Evolutionary conservation across 2,113 vertebrate genomes (phyloP).

Genomic region (Myiagra hebetior): DNA sequence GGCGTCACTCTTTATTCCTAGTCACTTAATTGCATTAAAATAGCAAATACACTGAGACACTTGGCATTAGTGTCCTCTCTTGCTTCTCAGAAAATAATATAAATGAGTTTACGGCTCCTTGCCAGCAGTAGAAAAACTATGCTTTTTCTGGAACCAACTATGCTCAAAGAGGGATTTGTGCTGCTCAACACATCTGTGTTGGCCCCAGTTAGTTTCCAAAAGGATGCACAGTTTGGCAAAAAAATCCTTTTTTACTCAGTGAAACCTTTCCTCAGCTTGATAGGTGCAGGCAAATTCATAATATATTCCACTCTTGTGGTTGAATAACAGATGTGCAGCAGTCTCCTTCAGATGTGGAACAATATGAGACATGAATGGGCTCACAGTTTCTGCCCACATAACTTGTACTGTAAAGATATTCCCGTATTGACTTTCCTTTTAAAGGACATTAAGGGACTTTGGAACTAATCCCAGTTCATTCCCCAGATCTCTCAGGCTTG

Average conservation of each 20-base stretch:
- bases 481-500: neutral
- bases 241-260: neutral
- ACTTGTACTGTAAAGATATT: neutral
- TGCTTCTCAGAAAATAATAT: slow-evolving; percentile 15
- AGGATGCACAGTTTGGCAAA: slow-evolving; percentile 44
- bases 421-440: neutral
- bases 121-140: slow-evolving; percentile 18
- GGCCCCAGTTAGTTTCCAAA: slow-evolving; percentile 53
- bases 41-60: neutral
- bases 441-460: neutral
- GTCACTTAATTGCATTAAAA: neutral
- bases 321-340: slow-evolving; percentile 37
- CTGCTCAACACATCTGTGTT: slow-evolving; percentile 45
- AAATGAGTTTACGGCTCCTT: neutral
- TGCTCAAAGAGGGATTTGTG: slow-evolving; percentile 35
- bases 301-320: slow-evolving; percentile 34
- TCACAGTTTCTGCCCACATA: neutral
- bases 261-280: slow-evolving; percentile 17
- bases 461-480: neutral
- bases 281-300: slow-evolving; percentile 42
- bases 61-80: neutral
- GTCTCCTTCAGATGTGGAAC: slow-evolving; percentile 38
- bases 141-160: slow-evolving; percentile 19
- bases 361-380: slow-evolving; percentile 4
- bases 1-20: neutral